Evolutionary conservation across 92 coral and sea anemone species (phyloP).

Genomic region (Palythoa grandiflora): DNA sequence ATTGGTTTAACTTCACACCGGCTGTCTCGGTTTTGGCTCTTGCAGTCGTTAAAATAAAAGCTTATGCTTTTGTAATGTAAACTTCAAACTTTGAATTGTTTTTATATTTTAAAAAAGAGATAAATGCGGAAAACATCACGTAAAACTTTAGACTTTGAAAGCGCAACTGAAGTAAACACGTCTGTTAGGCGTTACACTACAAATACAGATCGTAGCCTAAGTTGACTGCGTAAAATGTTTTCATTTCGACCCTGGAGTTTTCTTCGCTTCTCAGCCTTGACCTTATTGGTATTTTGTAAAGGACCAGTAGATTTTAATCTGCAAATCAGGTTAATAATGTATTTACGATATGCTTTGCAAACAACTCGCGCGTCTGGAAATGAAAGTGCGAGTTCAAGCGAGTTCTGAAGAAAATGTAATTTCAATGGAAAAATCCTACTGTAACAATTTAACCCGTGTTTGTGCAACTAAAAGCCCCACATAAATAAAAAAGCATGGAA

Average conservation of each 20-base stretch:
- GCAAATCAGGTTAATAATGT: slow-evolving; percentile 22
- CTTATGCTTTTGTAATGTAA: slow-evolving; percentile 39
- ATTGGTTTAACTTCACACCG: slow-evolving; percentile 52
- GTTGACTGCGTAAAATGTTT: not conserved
- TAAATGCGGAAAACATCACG: too few relatives aligned
- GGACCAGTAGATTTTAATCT: not conserved
- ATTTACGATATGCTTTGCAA: not conserved
- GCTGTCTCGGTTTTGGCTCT: slow-evolving; percentile 24
- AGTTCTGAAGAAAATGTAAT: not conserved
- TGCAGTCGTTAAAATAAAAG: slow-evolving; percentile 27
- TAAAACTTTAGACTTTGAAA: not conserved
- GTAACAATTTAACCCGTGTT: not conserved
- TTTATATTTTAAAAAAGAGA: not conserved
- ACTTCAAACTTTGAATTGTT: slow-evolving; percentile 31
- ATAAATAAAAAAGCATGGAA: not conserved
- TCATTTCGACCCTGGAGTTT: not conserved
- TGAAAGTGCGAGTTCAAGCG: too few relatives aligned
- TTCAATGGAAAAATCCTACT: not conserved
- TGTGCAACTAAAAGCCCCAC: not conserved
- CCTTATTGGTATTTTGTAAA: not conserved
- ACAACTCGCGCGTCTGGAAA: not conserved
- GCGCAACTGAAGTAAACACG: not conserved
- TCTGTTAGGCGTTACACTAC: too few relatives aligned
- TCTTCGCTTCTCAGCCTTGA: slow-evolving; percentile 12
- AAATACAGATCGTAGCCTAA: too few relatives aligned